Evolutionary conservation across 2,113 vertebrate species (phyloP), one percentile per base, ranked within the genome.

Genomic region (Dryoscopus gambensis): DNA sequence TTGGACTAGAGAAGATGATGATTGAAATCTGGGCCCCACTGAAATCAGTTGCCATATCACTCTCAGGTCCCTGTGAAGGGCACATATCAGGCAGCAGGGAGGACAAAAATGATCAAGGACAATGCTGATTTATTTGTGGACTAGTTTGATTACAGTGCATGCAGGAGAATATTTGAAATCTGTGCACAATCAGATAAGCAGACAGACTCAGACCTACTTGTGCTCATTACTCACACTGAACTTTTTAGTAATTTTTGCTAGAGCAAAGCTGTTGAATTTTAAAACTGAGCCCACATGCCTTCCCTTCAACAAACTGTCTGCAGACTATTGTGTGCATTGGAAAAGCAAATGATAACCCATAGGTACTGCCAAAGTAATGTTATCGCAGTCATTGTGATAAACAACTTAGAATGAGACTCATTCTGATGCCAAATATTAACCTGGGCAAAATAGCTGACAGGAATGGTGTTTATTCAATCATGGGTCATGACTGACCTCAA

Each of bases 31-130:
- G 30, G 64, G n/a, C 39, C 68, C 39, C 60, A 33, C 68, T 82
- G 92, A 95, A 95, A 76, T 87, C 82, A 65, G 81, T 37, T 52
- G 37, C 47, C 55, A 27, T 75, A 88, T 81, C 87, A 67, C 53
- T 70, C 46, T 68, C 42, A 12, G n/a, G 39, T 85, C 31, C 35
- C 67, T 49, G 35, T 76, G 75, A 94, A 95, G 52, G 81, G 63
- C 87, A 62, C 23, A 2, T 55, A 76, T n/a, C 81, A 95, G 76
- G 35, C 39, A 91, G 40, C 60, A 90, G 86, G 73, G 56, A 94
- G 77, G 88, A 94, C 95, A 96, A 91, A 93, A 93, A 23, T 88
- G 82, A 91, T 88, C 91, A 95, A 95, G 93, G 90, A 70, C 87
- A 95, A 82, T 2, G 9, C 60, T 80, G 84, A 93, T 93, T 95